phyloP scores from a whole-genome alignment of 2,113 vertebrate species.

The Cephalopholis sonnerati region DNA sequence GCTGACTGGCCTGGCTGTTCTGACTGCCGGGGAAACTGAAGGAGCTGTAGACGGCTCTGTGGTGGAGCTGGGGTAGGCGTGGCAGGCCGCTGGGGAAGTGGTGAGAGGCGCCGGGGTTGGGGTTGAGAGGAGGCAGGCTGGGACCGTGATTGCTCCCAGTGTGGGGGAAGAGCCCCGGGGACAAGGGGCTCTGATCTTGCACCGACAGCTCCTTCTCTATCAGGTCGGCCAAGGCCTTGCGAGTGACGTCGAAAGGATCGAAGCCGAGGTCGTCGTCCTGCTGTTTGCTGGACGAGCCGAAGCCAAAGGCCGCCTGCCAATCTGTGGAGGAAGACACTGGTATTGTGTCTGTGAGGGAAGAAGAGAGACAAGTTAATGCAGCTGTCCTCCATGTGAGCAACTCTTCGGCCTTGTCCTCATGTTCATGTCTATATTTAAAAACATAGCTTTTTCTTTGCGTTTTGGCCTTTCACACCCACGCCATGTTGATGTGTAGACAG shows the following conservation, averaged over 20 bases:
- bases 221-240: conserved; percentile 98
- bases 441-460: too few relatives aligned
- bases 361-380: conserved; percentile 21
- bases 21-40: conserved; percentile 93
- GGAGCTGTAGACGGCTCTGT: conserved; percentile 96
- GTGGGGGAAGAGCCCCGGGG: conserved; percentile 64
- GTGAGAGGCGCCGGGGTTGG: conserved; percentile 66
- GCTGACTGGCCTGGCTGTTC: conserved; percentile 76
- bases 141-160: conserved; percentile 62
- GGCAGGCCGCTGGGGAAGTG: conserved; percentile 90
- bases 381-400: background rate
- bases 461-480: too few relatives aligned
- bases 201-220: conserved; percentile 99
- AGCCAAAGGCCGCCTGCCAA: conserved; percentile 99
- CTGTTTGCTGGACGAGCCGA: conserved; percentile 95
- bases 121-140: conserved; percentile 62
- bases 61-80: conserved; percentile 94
- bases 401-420: background rate
- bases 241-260: conserved; percentile 99
- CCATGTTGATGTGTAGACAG: too few relatives aligned
- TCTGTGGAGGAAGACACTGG: conserved; percentile 99
- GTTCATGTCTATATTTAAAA: too few relatives aligned
- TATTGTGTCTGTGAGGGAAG: conserved; percentile 91
- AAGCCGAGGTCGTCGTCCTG: conserved; percentile 99
- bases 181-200: conserved; percentile 88